Evolutionary conservation across 2,888 invertebrate species (phyloP).

Genomic region (Trissolcus japonicus): DNA sequence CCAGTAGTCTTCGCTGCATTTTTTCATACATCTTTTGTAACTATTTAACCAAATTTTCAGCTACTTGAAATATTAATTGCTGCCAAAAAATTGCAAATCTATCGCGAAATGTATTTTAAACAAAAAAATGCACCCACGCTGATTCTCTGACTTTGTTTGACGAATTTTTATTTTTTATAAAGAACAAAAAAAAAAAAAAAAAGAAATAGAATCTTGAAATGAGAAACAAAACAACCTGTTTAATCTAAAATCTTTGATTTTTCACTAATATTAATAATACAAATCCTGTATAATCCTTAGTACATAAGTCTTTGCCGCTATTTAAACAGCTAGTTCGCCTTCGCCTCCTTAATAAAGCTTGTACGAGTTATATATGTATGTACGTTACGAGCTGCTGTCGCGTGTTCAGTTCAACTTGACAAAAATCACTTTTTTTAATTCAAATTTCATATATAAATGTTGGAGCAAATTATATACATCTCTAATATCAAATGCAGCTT

Average conservation of each 20-base stretch:
- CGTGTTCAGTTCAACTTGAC: conserved; percentile 33
- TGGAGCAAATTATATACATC: conserved; percentile 11
- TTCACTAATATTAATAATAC: conserved; percentile 48
- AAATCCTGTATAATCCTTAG: conserved; percentile 54
- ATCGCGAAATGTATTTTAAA: no score
- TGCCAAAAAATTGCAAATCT: no score
- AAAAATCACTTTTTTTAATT: conserved; percentile 11
- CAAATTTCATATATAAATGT: conserved; percentile 5
- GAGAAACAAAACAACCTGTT: conserved; percentile 50
- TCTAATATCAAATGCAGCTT: conserved; percentile 32
- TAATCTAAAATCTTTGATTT: conserved; percentile 34
- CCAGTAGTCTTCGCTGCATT: no score
- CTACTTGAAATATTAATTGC: no score
- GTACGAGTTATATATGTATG: conserved; percentile 59
- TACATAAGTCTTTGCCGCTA: conserved; percentile 56
- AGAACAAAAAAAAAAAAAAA: not conserved
- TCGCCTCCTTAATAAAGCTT: conserved; percentile 58
- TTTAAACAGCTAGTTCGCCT: conserved; percentile 58
- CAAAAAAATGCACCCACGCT: no score
- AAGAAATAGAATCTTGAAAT: not conserved
- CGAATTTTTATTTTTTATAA: not conserved
- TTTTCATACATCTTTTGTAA: no score
- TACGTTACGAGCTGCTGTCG: conserved; percentile 56
- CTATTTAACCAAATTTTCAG: no score
- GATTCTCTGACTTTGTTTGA: no score